These are phyloP conservation scores for Noturus placidus DNA, from an alignment of 2,113 vertebrate genomes.

Conservation along the genomic window DNA sequence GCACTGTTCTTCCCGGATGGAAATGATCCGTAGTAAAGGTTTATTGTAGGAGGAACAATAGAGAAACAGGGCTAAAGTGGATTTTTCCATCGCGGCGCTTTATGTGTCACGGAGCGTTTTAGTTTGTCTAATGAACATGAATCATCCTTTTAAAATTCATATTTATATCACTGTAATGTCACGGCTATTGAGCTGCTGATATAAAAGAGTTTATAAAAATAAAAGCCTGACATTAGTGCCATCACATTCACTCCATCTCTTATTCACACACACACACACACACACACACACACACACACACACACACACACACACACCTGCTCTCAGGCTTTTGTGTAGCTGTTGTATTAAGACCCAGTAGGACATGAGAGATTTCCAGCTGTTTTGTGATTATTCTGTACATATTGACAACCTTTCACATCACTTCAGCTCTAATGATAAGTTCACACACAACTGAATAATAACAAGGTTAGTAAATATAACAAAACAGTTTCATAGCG, in stretches of 20 bases:
- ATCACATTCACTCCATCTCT: neutral
- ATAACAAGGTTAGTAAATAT: neutral
- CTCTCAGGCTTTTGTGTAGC: neutral
- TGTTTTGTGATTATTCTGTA: no score
- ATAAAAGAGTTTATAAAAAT: neutral
- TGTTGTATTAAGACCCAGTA: no score
- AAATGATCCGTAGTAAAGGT: neutral
- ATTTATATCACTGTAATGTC: neutral
- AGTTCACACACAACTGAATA: neutral
- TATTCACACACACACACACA: neutral
- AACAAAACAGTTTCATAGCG: neutral
- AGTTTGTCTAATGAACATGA: neutral
- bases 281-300: slow-evolving; percentile 1
- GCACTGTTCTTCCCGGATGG: neutral
- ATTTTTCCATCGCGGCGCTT: neutral
- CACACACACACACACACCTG: neutral
- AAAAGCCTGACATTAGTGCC: neutral
- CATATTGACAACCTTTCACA: neutral
- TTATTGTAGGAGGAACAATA: neutral
- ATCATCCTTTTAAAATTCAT: neutral
- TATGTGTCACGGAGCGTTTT: neutral
- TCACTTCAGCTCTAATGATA: neutral
- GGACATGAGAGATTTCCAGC: no score
- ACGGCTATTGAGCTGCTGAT: neutral
- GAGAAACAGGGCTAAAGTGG: neutral